Conservation (phyloP, 2,797 vertebrate species). For the Anabacerthia variegaticeps region DNA sequence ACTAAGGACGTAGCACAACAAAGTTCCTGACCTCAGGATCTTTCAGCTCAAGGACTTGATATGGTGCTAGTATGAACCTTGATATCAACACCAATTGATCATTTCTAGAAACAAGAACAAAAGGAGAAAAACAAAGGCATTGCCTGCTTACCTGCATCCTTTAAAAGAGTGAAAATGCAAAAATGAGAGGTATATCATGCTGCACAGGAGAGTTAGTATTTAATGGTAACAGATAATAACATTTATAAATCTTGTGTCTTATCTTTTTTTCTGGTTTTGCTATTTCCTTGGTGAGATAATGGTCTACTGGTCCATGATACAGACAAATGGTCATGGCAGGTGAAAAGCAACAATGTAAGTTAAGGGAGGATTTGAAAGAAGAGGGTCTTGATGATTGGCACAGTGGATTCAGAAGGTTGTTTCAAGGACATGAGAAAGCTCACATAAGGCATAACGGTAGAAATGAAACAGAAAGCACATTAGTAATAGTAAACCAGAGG, state of each 20-base stretch:
- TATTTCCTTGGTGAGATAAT: not conserved
- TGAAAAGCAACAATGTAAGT: not conserved
- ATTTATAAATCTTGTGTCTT: not conserved
- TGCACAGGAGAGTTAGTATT: not conserved
- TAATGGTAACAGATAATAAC: not conserved
- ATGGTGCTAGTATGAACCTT: not conserved
- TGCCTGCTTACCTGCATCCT: not conserved
- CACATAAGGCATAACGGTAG: not conserved
- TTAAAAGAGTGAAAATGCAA: not conserved
- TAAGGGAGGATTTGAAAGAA: not conserved
- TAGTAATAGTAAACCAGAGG: not conserved
- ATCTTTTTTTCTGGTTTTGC: not conserved
- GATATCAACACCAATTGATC: not conserved
- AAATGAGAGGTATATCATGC: not conserved
- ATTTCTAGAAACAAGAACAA: not conserved
- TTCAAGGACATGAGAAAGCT: not conserved
- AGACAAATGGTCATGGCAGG: not conserved
- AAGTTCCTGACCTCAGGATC: not conserved
- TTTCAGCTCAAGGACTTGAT: conserved; percentile 14
- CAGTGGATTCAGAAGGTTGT: not conserved
- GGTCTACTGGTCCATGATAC: not conserved
- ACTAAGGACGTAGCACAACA: not conserved
- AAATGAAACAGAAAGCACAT: not conserved
- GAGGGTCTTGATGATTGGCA: not conserved
- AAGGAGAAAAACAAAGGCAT: not conserved